Base-by-base conservation (phyloP, 1,140 invertebrate species). In the Camponotus vicinus region DNA sequence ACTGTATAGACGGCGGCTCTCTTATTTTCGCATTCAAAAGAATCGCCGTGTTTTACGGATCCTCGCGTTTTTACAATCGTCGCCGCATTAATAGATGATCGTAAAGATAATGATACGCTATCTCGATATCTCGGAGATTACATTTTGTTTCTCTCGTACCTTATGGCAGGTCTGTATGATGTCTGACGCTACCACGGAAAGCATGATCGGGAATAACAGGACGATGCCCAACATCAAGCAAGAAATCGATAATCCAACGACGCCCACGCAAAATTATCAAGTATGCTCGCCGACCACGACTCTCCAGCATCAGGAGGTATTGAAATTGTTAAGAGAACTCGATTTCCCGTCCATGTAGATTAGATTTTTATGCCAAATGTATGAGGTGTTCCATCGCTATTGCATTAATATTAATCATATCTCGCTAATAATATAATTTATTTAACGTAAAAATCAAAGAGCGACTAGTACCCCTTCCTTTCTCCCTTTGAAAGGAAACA, bases 221-320 rank as follows among this genome's bases (percentile, higher is more conserved):
- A 82, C 79, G 34, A 93, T 95, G 89, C 93, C 95, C 6, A 95
- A 94, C 79, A 96, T 96, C 71, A 96, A 96, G 90, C 96, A 96
- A 91, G 96, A 96, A 92, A 89, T 95, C 34, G 95, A 95, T 75
- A 95, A 93, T 93, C 95, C 93, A 55, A 93, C 93, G 18, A 93
- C 92, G 79, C 93, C 91, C 91, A 95, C 92, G 79, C 95, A 88
- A 92, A 96, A 92, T 95, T 96, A 94, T 95, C 96, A 96, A 89
- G 94, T 96, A 76, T 96, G 96, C 89, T 96, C 96, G 64, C 96
- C 96, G 9, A 96, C 96, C 42, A 96, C 96, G 1, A 96, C 95
- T 55, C 92, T 94, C 78, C 93, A 95, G 49, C 93, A 94, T 64
- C 93, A 94, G 88, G 94, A 95, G 91, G 94, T 95, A 94, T 89